Base-by-base conservation (phyloP, 1,140 invertebrate species). In the Carcinoscorpius rotundicauda region DNA sequence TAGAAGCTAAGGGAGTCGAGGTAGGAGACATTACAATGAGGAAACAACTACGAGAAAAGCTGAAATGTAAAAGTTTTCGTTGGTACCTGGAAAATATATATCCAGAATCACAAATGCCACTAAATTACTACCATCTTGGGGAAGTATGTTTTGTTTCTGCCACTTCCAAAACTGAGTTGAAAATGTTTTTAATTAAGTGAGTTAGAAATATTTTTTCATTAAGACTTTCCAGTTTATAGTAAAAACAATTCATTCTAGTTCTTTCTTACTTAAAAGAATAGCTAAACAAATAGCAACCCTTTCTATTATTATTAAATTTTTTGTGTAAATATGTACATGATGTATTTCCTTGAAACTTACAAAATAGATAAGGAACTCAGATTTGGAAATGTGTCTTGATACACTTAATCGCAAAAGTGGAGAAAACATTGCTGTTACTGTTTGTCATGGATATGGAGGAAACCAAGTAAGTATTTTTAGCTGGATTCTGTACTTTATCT, bases 11-110 rank as follows among this genome's bases (percentile, higher is more conserved):
- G 70, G 91, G 82, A 75, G 89, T 93, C 64, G 86, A 86, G 9
- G 86, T 91, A 48, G 93, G 93, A 51, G 89, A 96, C 78, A 85
- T 96, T 4, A 85, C 84, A 49, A 85, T 86, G 68, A 81, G 93
- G 3, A 80, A 83, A 68, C 81, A 85, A 62, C 76, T 97, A 4
- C 78, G 93, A 11, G 82, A 93, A 71, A 81, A 83, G 61, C 81
- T 99, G 52, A 86, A 96, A 72, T 99, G 97, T 77, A 97, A 98
- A 80, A 88, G 86, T 73, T 99, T 99, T 82, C 83, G 91, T 59
- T 99, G 97, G 97, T 98, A 97, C 77, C 79, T 98, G 74, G 91
- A 97, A 78, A 81, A 82, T 72, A 79, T 83, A n/a, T 83, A 83
- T 71, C 93, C 93, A 0, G 93, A 97, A 78, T 93, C 93, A 61